Evolutionary conservation across 1,140 invertebrate species (phyloP), one percentile per base, ranked within the genome.

Genomic region (Trichonephila inaurata): DNA sequence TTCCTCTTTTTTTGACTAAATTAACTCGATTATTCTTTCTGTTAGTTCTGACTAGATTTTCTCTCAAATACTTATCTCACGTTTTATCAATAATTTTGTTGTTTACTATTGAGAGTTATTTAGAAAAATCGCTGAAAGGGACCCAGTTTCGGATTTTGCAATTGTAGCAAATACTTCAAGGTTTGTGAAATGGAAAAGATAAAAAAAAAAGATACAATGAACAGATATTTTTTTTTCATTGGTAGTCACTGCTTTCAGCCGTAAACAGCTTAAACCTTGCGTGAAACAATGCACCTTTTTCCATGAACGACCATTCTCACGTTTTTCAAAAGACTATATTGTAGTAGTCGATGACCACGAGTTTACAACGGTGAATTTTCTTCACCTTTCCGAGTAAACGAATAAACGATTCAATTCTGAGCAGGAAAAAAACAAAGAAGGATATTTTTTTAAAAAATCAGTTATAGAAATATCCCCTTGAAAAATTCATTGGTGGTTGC

Each of bases 201-300:
- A 40, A 33, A 40, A 77, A 77, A 64, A 77, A 77, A 0, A 77
- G 0, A 64, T 2, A 8, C 3, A 28, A 18, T 18, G 12, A 33
- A 33, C 72, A 40, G 1, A 14, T n/a, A 4, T 77, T 77, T 77
- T 64, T n/a, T 77, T 77, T 77, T 40, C 14, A 77, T 33, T 12
- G 33, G 18, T 19, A 5, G 28, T 28, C 24, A 33, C 28, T 5
- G 18, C 60, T 87, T 62, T 64, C 60, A 87, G 18, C 24, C 18
- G 28, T 87, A 28, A 87, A 87, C n/a, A 33, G 51, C 19, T 28
- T 18, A 33, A 87, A 87, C 85, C 60, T 87, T 87, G 85, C 28
- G 16, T 24, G n/a, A 62, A 61, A 87, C 85, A 87, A 87, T 87
- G 61, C 51, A 58, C 77, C 24, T 61, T 64, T 33, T 77, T 87